These are phyloP conservation scores for Microcebus lehilahytsara DNA, from an alignment of 2,113 vertebrate species.

Conservation along the genomic window DNA sequence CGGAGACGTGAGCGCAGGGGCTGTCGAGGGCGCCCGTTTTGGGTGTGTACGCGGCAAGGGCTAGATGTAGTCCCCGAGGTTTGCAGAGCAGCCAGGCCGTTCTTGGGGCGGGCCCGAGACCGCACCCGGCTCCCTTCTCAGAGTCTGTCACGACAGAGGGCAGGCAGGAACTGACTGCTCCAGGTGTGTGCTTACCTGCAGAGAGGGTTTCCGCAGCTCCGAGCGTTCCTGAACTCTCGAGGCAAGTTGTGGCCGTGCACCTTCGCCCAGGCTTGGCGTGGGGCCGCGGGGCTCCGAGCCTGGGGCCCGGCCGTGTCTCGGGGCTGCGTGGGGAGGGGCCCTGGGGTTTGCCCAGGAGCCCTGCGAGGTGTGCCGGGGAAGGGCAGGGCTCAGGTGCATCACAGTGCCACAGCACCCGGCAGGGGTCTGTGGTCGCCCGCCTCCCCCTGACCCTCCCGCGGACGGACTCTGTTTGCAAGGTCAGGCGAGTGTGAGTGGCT, in stretches of 20 bases:
- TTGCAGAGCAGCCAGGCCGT: accelerated
- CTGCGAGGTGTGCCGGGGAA: background rate
- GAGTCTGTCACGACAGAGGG: accelerated
- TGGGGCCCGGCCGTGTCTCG: background rate
- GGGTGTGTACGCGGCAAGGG: background rate
- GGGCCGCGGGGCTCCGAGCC: background rate
- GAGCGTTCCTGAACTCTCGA: background rate
- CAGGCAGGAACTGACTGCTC: accelerated
- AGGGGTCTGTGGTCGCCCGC: background rate
- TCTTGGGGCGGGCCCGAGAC: background rate
- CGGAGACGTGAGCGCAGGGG: accelerated
- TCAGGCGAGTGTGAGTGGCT: background rate
- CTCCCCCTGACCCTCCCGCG: background rate
- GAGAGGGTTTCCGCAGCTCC: background rate
- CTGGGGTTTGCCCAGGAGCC: background rate
- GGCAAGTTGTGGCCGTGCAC: background rate
- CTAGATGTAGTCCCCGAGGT: accelerated
- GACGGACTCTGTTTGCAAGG: background rate
- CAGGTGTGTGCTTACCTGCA: background rate
- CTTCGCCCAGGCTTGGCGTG: background rate
- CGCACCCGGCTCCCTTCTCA: accelerated
- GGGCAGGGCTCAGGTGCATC: background rate
- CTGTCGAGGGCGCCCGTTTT: accelerated
- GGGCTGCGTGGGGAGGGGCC: accelerated
- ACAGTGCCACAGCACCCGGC: background rate